These are phyloP conservation scores for Atethmia centrago DNA, from an alignment of 2,888 invertebrate species.

Conservation along the genomic window DNA sequence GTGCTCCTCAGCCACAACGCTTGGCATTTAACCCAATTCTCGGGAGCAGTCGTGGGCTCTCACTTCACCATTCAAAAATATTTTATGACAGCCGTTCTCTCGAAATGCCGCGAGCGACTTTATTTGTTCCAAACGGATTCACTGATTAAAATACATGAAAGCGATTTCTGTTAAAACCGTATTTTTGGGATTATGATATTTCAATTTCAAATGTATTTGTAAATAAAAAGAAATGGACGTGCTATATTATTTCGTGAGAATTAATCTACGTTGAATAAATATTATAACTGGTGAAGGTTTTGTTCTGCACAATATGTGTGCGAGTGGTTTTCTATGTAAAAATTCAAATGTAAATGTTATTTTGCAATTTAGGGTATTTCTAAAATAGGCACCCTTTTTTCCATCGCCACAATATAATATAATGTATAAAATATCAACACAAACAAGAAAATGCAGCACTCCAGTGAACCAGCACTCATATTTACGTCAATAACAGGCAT, in stretches of 20 bases:
- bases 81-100: neutral
- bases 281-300: constrained; percentile 2
- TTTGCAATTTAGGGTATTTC: constrained; percentile 6
- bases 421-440: neutral
- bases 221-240: constrained; percentile 50
- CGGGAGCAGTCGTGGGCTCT: neutral
- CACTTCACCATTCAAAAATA: constrained; percentile 13
- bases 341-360: constrained; percentile 7
- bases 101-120: constrained; percentile 6
- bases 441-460: neutral
- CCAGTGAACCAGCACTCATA: neutral
- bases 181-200: constrained; percentile 54
- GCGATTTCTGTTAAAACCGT: constrained; percentile 29
- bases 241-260: constrained; percentile 39
- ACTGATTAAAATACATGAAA: constrained; percentile 55
- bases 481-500: neutral
- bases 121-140: constrained; percentile 42
- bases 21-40: neutral
- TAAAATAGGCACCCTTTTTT: neutral
- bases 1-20: neutral
- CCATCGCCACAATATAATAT: neutral
- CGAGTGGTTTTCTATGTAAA: constrained; percentile 6
- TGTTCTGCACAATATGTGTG: constrained; percentile 7
- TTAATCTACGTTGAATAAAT: constrained; percentile 49
- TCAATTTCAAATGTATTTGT: constrained; percentile 57